Evolutionary conservation across 1,140 invertebrate species (phyloP).

Genomic region (Paracyclopina nana): DNA sequence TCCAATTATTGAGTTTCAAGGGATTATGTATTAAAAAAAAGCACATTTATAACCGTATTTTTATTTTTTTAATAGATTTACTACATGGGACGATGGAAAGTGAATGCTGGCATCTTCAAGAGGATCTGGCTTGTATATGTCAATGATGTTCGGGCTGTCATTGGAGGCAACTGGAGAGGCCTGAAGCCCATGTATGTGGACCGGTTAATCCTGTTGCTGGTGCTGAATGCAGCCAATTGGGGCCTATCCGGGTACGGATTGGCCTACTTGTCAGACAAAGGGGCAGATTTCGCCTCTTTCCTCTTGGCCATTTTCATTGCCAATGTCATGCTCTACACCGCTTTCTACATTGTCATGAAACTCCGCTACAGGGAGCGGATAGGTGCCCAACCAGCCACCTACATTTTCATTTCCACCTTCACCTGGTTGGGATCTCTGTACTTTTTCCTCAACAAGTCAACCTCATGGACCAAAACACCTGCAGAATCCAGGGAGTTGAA

Average conservation of each 20-base stretch:
- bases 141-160: not conserved
- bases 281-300: conserved; percentile 35
- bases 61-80: no score
- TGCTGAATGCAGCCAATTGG: conserved; percentile 51
- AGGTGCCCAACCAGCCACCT: not conserved
- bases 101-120: not conserved
- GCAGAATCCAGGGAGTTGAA: conserved; percentile 56
- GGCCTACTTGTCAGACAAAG: not conserved
- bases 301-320: conserved; percentile 58
- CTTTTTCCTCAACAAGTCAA: conserved; percentile 16
- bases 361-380: conserved; percentile 27
- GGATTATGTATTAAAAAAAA: no score
- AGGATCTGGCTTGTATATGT: not conserved
- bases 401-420: not conserved
- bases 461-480: conserved; percentile 35
- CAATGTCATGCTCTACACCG: conserved; percentile 58
- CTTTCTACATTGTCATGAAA: conserved; percentile 73
- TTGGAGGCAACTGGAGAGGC: not conserved
- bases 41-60: no score
- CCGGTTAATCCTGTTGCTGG: conserved; percentile 25
- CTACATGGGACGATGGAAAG: conserved; percentile 43
- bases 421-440: conserved; percentile 5
- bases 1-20: no score
- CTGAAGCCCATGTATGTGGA: not conserved
- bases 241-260: conserved; percentile 35